phyloP scores from a whole-genome alignment of 1,140 invertebrate genomes.

The Dufourea novaeangliae region DNA sequence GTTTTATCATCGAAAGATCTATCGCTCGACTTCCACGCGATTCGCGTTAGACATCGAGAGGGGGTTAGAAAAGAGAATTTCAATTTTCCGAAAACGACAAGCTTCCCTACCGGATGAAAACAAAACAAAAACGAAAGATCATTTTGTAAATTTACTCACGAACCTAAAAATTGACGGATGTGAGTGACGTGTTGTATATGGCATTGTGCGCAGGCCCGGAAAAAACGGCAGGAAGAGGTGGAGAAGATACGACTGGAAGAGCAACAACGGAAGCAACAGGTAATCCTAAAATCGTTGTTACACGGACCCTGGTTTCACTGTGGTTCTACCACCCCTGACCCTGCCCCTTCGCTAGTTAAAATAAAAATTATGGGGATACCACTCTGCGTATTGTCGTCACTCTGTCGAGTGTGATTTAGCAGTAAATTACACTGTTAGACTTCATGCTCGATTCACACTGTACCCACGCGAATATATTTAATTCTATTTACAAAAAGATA shows the following conservation, averaged over 20 bases:
- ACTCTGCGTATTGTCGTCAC: no score
- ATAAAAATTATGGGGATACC: background rate
- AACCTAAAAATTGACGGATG: slow-evolving; percentile 66
- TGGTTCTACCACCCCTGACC: background rate
- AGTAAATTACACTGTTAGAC: background rate
- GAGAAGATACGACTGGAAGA: slow-evolving; percentile 93
- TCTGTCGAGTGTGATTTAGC: background rate
- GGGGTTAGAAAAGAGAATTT: background rate
- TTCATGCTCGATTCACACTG: no score
- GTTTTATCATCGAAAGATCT: background rate
- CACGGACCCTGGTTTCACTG: slow-evolving; percentile 26
- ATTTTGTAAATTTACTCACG: slow-evolving; percentile 31
- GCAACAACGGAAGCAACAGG: slow-evolving; percentile 92
- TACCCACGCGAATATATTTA: background rate
- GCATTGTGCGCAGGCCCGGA: slow-evolving; percentile 86
- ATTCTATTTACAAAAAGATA: background rate
- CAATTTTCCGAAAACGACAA: background rate
- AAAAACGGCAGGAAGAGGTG: slow-evolving; percentile 92
- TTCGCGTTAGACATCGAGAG: background rate
- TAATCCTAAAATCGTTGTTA: slow-evolving; percentile 77
- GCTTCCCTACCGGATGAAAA: background rate
- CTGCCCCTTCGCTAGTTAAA: background rate
- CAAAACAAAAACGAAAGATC: slow-evolving; percentile 3
- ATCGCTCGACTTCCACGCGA: background rate
- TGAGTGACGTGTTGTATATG: slow-evolving; percentile 76